A percentile compares a stretch with the other conserved stretches of the same genome.
Evolutionary conservation across 2,797 vertebrate genomes (phyloP).

Genomic region (Tamandua tetradactyla): DNA sequence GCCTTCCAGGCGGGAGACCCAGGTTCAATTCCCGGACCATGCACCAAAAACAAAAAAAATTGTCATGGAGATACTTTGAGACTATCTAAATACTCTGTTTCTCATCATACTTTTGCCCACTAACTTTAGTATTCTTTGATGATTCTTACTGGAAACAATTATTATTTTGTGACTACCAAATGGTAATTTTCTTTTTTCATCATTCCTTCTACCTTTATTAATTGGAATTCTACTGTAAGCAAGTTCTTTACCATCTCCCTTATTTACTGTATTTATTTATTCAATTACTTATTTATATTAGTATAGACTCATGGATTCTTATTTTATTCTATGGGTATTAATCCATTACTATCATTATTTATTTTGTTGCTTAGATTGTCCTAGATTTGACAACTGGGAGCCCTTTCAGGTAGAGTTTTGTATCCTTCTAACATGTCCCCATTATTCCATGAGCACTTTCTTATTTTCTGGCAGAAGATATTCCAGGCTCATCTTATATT

Average conservation of each 20-base stretch:
- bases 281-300: slow-evolving; percentile 1
- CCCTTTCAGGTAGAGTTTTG: background rate
- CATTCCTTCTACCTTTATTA: background rate
- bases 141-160: background rate
- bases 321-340: background rate
- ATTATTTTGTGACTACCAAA: background rate
- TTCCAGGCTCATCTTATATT: background rate
- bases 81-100: background rate
- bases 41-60: too few species aligned
- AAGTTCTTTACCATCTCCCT: background rate
- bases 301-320: background rate
- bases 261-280: background rate
- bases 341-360: background rate
- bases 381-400: background rate
- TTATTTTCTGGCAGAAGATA: background rate
- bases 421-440: background rate
- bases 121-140: background rate
- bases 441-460: background rate
- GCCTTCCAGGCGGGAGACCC: too few species aligned
- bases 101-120: background rate
- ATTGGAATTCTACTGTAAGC: background rate
- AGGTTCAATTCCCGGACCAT: too few species aligned
- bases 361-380: slow-evolving; percentile 6
- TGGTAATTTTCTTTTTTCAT: background rate
- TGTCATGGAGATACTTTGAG: background rate